Base-by-base conservation (phyloP, 1,140 invertebrate genomes). In the Daktulosphaira vitifoliae region DNA sequence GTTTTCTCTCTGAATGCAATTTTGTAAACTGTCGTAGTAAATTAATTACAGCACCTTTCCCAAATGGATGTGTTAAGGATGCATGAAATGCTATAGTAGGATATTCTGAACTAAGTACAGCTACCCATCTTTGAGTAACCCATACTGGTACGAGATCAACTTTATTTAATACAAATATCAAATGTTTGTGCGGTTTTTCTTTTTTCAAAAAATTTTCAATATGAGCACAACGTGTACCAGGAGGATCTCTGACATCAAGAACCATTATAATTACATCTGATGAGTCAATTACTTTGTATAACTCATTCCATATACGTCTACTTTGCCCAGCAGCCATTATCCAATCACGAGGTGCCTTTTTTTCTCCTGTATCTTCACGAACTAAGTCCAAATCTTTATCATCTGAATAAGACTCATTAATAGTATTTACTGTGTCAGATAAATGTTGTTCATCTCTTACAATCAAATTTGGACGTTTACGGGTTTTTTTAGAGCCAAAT, bases 261-360 rank as follows among this genome's bases (percentile, higher is more conserved):
- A 92, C 83, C 71, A 74, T 67, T 6, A 73, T 76, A 22, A 99
- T 75, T 7, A 99, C 94, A 82, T 99, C 96, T 1, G 95, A 96
- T 8, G 96, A 98, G 77, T 99, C 97, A 50, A 99, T 88, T 9
- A 98, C 95, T 83, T 99, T 99, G 74, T 99, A 98, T 7, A 99
- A 76, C 76, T 99, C 97, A 79, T 96, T 96, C 96, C 97, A 99
- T 72, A 99, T 96, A 70, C 97, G 81, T 78, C 85, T 96, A 71
- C 94, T 98, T 74, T 96, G 92, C 3, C 96, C 97, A 29, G 92
- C 91, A 52, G 80, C 83, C 83, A 94, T 93, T 3, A 94, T 83
- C 87, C 89, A 90, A 71, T 90, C 87, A 65, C 89, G 81, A 42
- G 82, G 82, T 1, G 82, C 79, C 70, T 87, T 83, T 71, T 79